phyloP scores from a whole-genome alignment of 2,113 vertebrate species.

The Lagopus leucura region DNA sequence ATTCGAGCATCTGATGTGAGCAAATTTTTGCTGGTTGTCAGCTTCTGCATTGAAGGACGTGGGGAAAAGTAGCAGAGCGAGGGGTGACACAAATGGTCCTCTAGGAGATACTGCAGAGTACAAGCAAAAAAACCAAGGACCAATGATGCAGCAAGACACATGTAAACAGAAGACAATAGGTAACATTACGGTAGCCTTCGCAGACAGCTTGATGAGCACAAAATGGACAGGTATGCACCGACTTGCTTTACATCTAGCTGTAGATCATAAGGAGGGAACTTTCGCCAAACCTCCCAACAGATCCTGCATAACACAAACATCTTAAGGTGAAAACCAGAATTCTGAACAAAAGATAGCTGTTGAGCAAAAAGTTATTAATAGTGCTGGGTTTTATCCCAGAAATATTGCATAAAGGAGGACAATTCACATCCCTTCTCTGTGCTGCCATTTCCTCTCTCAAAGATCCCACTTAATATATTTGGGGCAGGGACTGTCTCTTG shows the following conservation, averaged over 20 bases:
- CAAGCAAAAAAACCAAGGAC: neutral
- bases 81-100: neutral
- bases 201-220: neutral
- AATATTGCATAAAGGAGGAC: constrained; percentile 57
- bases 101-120: neutral
- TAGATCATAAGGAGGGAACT: neutral
- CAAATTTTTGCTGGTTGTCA: neutral
- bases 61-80: neutral
- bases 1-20: neutral
- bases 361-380: constrained; percentile 69
- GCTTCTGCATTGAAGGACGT: neutral
- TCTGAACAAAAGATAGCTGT: constrained; percentile 59
- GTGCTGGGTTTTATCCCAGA: constrained; percentile 65
- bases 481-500: constrained; percentile 51
- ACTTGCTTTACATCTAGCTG: neutral
- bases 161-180: neutral
- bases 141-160: fast-evolving
- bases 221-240: neutral
- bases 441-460: constrained; percentile 62
- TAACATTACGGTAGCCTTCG: neutral
- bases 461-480: constrained; percentile 55
- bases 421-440: constrained; percentile 54
- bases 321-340: constrained; percentile 56
- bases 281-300: neutral
- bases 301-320: constrained; percentile 19